Percentiles rank a stretch among this genome's conserved stretches.
Conservation (phyloP, 2,888 invertebrate species). For the Chymomyza fuscimana region DNA sequence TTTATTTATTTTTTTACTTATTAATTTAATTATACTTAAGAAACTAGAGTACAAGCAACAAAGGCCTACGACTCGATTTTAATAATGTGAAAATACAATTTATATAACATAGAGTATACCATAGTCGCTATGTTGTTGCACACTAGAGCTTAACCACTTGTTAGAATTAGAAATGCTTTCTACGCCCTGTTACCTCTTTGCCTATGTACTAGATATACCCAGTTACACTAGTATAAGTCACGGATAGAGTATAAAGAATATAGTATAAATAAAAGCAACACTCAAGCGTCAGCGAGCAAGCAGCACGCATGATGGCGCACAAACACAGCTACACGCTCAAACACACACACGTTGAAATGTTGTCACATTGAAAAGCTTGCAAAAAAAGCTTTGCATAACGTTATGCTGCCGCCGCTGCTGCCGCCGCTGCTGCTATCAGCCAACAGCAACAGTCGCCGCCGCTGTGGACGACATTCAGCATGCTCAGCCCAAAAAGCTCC, state of each 20-base stretch:
- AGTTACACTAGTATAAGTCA: too few species aligned
- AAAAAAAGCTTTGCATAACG: slow-evolving; percentile 45
- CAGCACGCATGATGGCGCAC: slow-evolving; percentile 4
- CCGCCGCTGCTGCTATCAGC: slow-evolving; percentile 7
- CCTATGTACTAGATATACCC: too few species aligned
- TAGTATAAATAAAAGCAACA: background rate
- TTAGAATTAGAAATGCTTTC: too few species aligned
- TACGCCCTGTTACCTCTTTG: too few species aligned
- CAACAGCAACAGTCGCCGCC: background rate
- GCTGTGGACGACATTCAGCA: background rate
- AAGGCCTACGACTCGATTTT: too few species aligned
- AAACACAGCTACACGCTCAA: slow-evolving; percentile 11
- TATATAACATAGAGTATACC: too few species aligned
- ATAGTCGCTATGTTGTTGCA: too few species aligned
- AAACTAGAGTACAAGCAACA: too few species aligned
- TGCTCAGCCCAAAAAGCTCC: background rate
- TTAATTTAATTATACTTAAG: too few species aligned
- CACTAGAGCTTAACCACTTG: too few species aligned
- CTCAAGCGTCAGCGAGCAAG: slow-evolving; percentile 3
- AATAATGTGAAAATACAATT: too few species aligned
- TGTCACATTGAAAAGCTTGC: slow-evolving; percentile 34
- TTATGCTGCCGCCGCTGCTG: slow-evolving; percentile 22
- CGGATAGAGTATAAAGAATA: background rate
- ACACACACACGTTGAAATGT: background rate
- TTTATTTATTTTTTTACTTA: too few species aligned